These are phyloP conservation scores for Masnerella sp. DNA, from an alignment of 2,888 invertebrate species.

Conservation along the genomic window DNA sequence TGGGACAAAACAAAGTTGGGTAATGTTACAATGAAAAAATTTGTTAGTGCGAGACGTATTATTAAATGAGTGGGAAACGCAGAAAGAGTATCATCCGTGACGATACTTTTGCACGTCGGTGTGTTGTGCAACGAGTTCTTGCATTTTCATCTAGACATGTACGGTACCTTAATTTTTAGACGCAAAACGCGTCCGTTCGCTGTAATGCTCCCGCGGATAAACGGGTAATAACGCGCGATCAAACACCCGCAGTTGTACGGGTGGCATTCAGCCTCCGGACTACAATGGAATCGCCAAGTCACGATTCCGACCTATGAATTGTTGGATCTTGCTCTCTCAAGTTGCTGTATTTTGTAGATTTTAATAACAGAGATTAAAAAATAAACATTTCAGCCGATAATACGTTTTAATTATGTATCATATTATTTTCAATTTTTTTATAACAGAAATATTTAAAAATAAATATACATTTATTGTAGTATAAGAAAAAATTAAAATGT, in stretches of 20 bases:
- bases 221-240: constrained; percentile 46
- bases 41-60: constrained; percentile 37
- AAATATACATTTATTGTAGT: too few species aligned
- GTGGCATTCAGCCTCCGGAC: constrained; percentile 47
- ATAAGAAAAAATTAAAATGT: too few species aligned
- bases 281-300: constrained; percentile 58
- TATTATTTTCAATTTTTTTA: too few species aligned
- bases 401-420: too few species aligned
- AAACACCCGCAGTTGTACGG: constrained; percentile 27
- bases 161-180: constrained; percentile 41
- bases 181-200: constrained; percentile 39
- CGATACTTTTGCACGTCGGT: constrained; percentile 26
- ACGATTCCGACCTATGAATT: constrained; percentile 61
- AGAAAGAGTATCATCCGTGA: constrained; percentile 52
- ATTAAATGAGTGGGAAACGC: constrained; percentile 53
- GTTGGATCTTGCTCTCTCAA: constrained; percentile 7
- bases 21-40: constrained; percentile 45
- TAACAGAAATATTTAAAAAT: too few species aligned
- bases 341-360: too few species aligned
- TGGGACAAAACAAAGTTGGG: constrained; percentile 24
- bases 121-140: constrained; percentile 28
- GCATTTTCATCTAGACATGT: constrained; percentile 33
- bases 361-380: too few species aligned
- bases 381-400: too few species aligned
- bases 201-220: constrained; percentile 40